Percentiles rank a stretch among this genome's conserved stretches.
These are phyloP conservation scores for Pemphigus obesinymphae DNA, from an alignment of 1,140 invertebrate species.

Conservation along the genomic window DNA sequence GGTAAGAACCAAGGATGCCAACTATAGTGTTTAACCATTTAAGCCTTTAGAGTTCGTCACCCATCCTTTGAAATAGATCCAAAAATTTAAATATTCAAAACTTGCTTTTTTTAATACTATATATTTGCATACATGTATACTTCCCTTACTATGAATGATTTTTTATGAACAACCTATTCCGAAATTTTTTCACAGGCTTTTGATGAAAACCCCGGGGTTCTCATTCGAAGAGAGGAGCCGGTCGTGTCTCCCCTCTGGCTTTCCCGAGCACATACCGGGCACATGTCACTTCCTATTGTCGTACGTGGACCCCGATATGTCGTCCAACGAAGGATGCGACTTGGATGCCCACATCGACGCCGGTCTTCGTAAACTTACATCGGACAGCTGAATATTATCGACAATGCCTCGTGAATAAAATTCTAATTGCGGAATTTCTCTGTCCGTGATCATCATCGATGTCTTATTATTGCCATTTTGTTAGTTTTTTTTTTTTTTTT, in stretches of 20 bases:
- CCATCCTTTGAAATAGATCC: no score
- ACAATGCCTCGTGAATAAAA: no score
- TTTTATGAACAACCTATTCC: no score
- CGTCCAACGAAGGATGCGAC: conserved; percentile 56
- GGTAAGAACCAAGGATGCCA: no score
- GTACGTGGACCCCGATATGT: conserved; percentile 64
- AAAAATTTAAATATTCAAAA: no score
- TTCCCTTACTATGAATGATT: no score
- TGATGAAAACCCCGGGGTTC: conserved; percentile 64
- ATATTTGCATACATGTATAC: no score
- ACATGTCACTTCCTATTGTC: conserved; percentile 81
- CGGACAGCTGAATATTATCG: background rate
- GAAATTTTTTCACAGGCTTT: conserved; percentile 60
- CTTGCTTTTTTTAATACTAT: no score
- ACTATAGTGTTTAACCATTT: no score
- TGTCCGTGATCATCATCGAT: no score
- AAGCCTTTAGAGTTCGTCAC: no score
- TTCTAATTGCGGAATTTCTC: background rate
- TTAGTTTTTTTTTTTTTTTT: background rate
- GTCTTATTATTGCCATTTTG: no score
- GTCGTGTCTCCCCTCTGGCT: conserved; percentile 77
- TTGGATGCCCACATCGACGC: conserved; percentile 63
- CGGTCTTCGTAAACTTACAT: conserved; percentile 50
- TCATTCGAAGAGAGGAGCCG: conserved; percentile 66
- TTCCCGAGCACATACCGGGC: conserved; percentile 69